Base-by-base conservation (phyloP, 1,140 invertebrate genomes). In the Aricia agestis region DNA sequence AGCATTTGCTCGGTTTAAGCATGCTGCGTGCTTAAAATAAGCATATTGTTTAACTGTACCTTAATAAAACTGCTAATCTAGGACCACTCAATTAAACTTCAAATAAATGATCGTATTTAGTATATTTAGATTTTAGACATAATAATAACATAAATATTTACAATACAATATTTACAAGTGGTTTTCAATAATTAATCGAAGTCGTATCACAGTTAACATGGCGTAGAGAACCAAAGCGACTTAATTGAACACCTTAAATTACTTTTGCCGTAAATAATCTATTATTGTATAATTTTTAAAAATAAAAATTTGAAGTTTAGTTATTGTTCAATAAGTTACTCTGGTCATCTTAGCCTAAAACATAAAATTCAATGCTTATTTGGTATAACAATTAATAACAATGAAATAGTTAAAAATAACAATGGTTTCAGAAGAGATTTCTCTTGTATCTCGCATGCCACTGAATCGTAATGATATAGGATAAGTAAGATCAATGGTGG, bases 81-180 rank as follows among this genome's bases (percentile, higher is more conserved):
- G 36, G 36, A 36, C 25, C 25, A 36, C 9, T 36, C 9, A 36
- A 36, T 5, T 4, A 36, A 36, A 36, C 36, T 36, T 36, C 36
- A 36, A 36, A 7, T 9, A 36, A 36, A 36, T 36, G 36, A 36
- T 36, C 36, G 25, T 17, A 69, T 61, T 73, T 69, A 52, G 25
- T 18, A 58, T 25, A 25, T 25, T 25, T 25, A 25, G n/a, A n/a
- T n/a, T n/a, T n/a, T n/a, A n/a, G n/a, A 25, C 25, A 25, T 57
- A 57, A 68, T 68, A 25, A 25, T 57, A 63, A 63, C 59, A 19
- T 19, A 19, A 19, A 25, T 63, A 63, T 63, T 63, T 63, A 63
- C 59, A 63, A 19, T 63, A 31, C 6, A 59, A 63, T 19, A 63
- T 63, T 63, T 63, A 63, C 59, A 63, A 11, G 9, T 25, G 0